Percentiles rank a stretch among this genome's conserved stretches.
Evolutionary conservation across 2,888 invertebrate genomes (phyloP).

Genomic region (Neuroscelio doddi): DNA sequence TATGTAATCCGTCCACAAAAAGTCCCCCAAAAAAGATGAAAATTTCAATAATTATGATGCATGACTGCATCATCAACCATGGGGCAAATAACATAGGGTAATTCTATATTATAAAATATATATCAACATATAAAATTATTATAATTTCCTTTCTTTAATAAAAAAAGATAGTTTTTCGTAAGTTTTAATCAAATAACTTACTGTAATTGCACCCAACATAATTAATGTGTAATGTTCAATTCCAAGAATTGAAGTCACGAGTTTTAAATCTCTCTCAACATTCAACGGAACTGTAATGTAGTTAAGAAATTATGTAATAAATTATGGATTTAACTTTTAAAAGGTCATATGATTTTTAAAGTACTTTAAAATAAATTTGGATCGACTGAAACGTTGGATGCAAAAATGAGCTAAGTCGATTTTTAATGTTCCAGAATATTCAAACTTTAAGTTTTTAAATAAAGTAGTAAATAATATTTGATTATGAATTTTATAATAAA

Average conservation of each 20-base stretch:
- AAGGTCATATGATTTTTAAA: background rate
- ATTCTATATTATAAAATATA: constrained; percentile 51
- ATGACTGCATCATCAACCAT: constrained; percentile 68
- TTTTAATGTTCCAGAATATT: background rate
- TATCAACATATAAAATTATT: too few species aligned
- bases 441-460: too few species aligned
- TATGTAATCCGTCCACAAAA: constrained; percentile 64
- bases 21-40: constrained; percentile 62
- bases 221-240: constrained; percentile 69
- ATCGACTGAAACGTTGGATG: too few species aligned
- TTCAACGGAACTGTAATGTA: constrained; percentile 55
- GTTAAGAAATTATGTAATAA: constrained; percentile 6
- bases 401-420: too few species aligned
- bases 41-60: constrained; percentile 65
- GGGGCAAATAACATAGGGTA: constrained; percentile 67
- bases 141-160: too few species aligned
- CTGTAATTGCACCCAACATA: constrained; percentile 66
- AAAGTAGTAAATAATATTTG: too few species aligned
- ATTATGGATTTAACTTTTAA: background rate
- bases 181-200: constrained; percentile 42
- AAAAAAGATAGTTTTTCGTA: too few species aligned
- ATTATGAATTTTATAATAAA: too few species aligned
- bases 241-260: constrained; percentile 68
- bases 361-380: background rate
- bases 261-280: constrained; percentile 65